Percentiles rank a stretch among this genome's conserved stretches.
phyloP scores from a whole-genome alignment of 2,113 vertebrate genomes.

The Sitta europaea region DNA sequence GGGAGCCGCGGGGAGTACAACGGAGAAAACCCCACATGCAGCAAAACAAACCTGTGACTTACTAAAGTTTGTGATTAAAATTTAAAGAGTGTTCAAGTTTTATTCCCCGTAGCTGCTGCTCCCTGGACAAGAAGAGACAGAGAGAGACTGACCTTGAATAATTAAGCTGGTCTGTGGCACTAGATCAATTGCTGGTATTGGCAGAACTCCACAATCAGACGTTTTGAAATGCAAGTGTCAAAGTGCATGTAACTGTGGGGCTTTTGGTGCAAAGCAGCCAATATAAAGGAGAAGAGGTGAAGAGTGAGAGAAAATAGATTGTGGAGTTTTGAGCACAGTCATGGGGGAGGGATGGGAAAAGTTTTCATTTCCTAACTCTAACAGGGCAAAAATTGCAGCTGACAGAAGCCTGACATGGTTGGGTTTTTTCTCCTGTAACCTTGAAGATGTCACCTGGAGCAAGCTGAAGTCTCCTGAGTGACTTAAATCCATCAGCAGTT shows the following conservation, averaged over 20 bases:
- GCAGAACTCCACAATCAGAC: slow-evolving; percentile 37
- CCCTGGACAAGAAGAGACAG: slow-evolving; percentile 35
- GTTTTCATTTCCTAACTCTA: slow-evolving; percentile 12
- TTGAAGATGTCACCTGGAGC: slow-evolving; percentile 5
- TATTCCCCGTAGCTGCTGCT: slow-evolving; percentile 42
- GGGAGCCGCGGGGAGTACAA: not conserved
- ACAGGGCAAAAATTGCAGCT: not conserved
- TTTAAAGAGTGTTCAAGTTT: slow-evolving; percentile 58
- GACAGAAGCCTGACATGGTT: not conserved
- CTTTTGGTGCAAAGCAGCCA: slow-evolving; percentile 41
- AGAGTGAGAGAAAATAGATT: slow-evolving; percentile 50
- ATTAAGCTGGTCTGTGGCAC: slow-evolving; percentile 49
- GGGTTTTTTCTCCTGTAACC: not conserved
- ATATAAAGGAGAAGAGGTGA: slow-evolving; percentile 50
- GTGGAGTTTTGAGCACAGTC: slow-evolving; percentile 1
- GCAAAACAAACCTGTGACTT: slow-evolving; percentile 46
- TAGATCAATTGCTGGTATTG: slow-evolving; percentile 58
- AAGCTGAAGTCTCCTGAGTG: not conserved
- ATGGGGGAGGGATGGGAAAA: slow-evolving; percentile 26
- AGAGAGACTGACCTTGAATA: slow-evolving; percentile 64
- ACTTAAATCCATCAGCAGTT: not conserved
- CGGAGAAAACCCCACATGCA: not conserved
- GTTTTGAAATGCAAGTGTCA: slow-evolving; percentile 62
- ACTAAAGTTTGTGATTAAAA: slow-evolving; percentile 60
- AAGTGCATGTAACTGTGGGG: slow-evolving; percentile 45